Conservation (phyloP, 1,140 invertebrate species). For the Zaprionus africanus region DNA sequence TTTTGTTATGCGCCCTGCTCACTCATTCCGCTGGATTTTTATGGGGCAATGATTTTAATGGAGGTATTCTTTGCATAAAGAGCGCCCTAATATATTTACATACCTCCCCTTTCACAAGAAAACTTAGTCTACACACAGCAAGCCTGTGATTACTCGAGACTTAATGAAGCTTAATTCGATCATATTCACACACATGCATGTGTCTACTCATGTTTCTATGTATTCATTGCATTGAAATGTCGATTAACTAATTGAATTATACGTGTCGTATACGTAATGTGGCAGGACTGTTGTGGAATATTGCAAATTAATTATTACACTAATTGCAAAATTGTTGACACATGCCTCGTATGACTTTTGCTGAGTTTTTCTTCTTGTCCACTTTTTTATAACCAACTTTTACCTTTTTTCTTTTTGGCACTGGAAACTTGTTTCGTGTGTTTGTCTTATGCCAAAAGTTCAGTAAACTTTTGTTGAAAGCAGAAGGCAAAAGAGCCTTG, state of each 20-base stretch:
- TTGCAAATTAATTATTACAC: background rate
- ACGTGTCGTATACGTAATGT: constrained; percentile 22
- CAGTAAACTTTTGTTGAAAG: constrained; percentile 61
- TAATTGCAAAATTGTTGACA: background rate
- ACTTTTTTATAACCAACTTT: background rate
- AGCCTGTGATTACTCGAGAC: background rate
- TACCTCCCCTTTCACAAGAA: constrained; percentile 13
- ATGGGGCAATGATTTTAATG: constrained; percentile 40
- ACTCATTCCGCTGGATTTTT: constrained; percentile 32
- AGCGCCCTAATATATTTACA: too few species aligned
- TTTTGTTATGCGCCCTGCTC: constrained; percentile 15
- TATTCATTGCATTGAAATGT: constrained; percentile 3
- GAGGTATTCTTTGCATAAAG: constrained; percentile 18
- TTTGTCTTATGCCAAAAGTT: constrained; percentile 33
- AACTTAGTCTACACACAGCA: background rate
- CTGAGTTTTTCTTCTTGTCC: background rate
- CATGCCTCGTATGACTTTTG: background rate
- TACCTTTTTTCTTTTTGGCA: background rate
- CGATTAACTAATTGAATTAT: background rate
- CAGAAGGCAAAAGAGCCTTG: constrained; percentile 21
- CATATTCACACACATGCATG: background rate
- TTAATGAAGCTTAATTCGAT: constrained; percentile 14
- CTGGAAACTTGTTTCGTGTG: background rate
- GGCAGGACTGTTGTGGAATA: background rate
- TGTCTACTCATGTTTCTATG: background rate